phyloP scores from a whole-genome alignment of 2,888 invertebrate genomes.

The Sminthurides aquaticus region DNA sequence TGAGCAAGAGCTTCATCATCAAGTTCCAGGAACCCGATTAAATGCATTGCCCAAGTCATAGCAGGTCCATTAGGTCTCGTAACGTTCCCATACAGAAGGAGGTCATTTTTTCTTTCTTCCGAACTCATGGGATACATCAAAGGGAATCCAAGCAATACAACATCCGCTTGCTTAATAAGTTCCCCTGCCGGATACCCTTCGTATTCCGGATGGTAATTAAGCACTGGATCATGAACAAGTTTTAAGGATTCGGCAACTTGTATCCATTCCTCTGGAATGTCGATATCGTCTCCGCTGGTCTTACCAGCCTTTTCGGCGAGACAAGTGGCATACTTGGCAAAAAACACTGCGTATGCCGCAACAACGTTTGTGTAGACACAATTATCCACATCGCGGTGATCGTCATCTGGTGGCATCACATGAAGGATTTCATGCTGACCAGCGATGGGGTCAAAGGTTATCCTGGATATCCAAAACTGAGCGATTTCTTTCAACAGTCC shows the following conservation, averaged over 20 bases:
- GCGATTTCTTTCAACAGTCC: conserved; percentile 41
- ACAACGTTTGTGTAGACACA: conserved; percentile 46
- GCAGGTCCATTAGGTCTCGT: conserved; percentile 46
- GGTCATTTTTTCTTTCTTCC: conserved; percentile 45
- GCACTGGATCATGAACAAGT: conserved; percentile 45
- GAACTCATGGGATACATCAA: conserved; percentile 45
- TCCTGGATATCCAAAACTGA: conserved; percentile 39
- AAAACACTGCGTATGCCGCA: conserved; percentile 43
- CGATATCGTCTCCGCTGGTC: conserved; percentile 9
- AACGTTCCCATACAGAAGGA: conserved; percentile 46
- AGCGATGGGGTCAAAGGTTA: conserved; percentile 28
- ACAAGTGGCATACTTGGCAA: conserved; percentile 43
- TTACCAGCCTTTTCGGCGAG: conserved; percentile 6
- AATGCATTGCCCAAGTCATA: conserved; percentile 50
- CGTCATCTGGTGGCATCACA: conserved; percentile 46
- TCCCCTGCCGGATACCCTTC: conserved; percentile 45
- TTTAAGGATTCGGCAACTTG: conserved; percentile 44
- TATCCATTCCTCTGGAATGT: conserved; percentile 41
- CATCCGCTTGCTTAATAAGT: conserved; percentile 49
- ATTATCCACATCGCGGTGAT: conserved; percentile 45
- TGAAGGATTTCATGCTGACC: conserved; percentile 38
- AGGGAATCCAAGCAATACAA: conserved; percentile 48
- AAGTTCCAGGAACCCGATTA: conserved; percentile 48
- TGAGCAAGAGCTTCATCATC: conserved; percentile 45
- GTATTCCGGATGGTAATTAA: conserved; percentile 48